Evolutionary conservation across 2,797 vertebrate species (phyloP).

Genomic region (Poecilia picta): DNA sequence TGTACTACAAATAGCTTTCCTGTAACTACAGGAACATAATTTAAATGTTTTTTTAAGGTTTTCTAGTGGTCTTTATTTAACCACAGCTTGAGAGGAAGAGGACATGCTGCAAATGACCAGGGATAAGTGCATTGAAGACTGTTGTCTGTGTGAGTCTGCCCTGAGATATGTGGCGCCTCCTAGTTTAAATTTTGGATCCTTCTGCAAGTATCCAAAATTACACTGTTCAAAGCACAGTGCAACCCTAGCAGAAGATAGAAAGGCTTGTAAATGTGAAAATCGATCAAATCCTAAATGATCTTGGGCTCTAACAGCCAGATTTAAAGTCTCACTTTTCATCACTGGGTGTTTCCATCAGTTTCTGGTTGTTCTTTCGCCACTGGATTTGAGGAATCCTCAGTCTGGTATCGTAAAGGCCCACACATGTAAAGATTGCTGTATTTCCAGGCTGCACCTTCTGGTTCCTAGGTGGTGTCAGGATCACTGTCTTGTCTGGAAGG

Average conservation of each 20-base stretch:
- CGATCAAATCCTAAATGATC: not conserved
- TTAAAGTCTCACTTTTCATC: constrained; percentile 83
- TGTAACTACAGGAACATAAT: no score
- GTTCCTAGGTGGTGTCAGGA: constrained; percentile 76
- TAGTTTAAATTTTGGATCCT: not conserved
- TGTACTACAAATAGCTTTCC: not conserved
- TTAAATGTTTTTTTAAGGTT: no score
- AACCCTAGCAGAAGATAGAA: not conserved
- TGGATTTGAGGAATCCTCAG: constrained; percentile 72
- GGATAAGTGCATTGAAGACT: not conserved
- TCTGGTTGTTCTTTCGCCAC: constrained; percentile 82
- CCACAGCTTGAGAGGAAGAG: not conserved
- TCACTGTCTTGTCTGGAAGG: constrained; percentile 84
- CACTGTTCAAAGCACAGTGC: not conserved
- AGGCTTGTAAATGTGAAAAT: not conserved
- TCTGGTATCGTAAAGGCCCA: constrained; percentile 79
- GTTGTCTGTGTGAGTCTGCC: not conserved
- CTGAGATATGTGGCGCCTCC: not conserved
- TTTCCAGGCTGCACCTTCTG: constrained; percentile 81
- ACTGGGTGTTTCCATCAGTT: constrained; percentile 78
- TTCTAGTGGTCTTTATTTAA: not conserved
- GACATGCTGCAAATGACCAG: not conserved
- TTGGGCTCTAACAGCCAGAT: not conserved
- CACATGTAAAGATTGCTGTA: constrained; percentile 82
- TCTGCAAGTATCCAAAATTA: not conserved